Evolutionary conservation across 2,888 invertebrate species (phyloP), one percentile per base, ranked within the genome.

Genomic region (Drosophila imparisetae): DNA sequence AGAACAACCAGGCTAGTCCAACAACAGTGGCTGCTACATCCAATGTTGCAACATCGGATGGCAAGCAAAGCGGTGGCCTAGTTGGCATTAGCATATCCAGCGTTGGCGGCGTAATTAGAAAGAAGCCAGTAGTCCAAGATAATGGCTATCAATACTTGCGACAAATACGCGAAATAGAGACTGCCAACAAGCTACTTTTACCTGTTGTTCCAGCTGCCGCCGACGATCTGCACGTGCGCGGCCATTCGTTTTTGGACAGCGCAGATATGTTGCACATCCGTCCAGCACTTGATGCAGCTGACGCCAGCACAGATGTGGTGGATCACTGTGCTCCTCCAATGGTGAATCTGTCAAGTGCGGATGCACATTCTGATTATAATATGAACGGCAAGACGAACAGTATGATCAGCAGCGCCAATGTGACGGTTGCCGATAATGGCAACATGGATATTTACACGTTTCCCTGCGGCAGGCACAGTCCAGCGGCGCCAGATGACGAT

Each of bases 91-190:
- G 80, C 59, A 83, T 81, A 55, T 76, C 80, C 53, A 79, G 72
- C 38, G 72, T 78, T 10, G 70, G 76, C 32, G 75, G 80, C 15
- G 78, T 73, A 15, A 76, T 57, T n/a, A 82, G 86, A 50, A 91
- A 91, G 67, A 91, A 90, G 59, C 74, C 83, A 0, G 81, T 86
- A 32, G 85, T 88, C 38, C 92, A 92, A 73, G 92, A 92, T 42
- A 92, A 92, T 76, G 92, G 93, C 57, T 93, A 93, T 85, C 93
- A 93, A 76, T 92, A 93, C 72, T 86, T 93, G 72, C 89, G 93
- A 10, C 93, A 93, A 70, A 92, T 93, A 42, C 92, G 93, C 10
- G 93, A 93, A 78, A 93, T 92, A 27, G 93, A 93, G 70, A 90
- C 93, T 24, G 92, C 92, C 57, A 92, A 92, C 62, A 93, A 93